Percentiles rank a stretch among this genome's conserved stretches.
phyloP scores from a whole-genome alignment of 2,113 vertebrate genomes.

The Leiothrix lutea region DNA sequence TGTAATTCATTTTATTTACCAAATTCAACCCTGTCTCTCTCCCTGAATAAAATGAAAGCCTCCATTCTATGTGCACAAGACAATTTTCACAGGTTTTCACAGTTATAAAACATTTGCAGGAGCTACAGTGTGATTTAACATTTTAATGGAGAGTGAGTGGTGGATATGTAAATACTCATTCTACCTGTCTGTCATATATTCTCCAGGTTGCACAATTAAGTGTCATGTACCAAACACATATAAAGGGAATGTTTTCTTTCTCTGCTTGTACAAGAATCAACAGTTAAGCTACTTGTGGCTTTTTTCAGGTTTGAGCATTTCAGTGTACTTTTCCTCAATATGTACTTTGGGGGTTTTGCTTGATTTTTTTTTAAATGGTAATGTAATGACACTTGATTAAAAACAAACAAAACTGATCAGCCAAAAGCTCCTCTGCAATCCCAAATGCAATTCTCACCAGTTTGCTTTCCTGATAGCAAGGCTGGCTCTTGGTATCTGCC shows the following conservation, averaged over 20 bases:
- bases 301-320: neutral
- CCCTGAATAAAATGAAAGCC: neutral
- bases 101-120: neutral
- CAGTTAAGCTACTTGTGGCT: neutral
- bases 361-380: neutral
- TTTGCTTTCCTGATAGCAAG: neutral
- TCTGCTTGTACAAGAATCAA: neutral
- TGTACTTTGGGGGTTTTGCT: neutral
- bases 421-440: neutral
- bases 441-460: neutral
- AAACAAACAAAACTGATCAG: constrained; percentile 20
- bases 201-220: neutral
- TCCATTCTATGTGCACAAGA: neutral
- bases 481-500: neutral
- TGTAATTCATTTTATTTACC: neutral
- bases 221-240: neutral
- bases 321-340: neutral
- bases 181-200: neutral
- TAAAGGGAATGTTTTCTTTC: neutral
- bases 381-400: neutral
- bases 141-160: neutral
- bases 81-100: neutral
- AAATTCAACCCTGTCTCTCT: neutral
- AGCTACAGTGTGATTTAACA: neutral
- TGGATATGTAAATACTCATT: neutral